Percentiles rank a stretch among this genome's conserved stretches.
phyloP scores from a whole-genome alignment of 2,888 invertebrate species.

The Melanostoma mellinum region DNA sequence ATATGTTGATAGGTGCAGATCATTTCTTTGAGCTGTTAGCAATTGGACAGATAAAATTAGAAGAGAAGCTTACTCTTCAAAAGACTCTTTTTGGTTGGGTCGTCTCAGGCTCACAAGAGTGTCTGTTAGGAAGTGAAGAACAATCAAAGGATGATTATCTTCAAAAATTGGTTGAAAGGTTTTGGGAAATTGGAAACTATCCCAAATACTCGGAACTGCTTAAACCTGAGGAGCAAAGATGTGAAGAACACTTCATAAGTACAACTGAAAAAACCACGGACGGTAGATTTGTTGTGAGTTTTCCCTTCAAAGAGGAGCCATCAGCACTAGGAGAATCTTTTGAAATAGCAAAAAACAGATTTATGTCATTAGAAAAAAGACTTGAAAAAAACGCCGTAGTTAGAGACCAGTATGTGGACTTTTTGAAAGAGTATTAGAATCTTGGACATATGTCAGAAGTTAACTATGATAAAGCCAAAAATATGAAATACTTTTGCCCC shows the following conservation, averaged over 20 bases:
- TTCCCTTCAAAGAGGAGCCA: not conserved
- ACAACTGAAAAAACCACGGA: not conserved
- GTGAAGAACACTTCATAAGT: not conserved
- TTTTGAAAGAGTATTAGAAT: conserved; percentile 27
- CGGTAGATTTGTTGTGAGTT: conserved; percentile 17
- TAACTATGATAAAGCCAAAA: not conserved
- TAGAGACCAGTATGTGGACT: conserved; percentile 5
- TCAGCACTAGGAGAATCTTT: conserved; percentile 11
- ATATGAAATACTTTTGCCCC: not conserved
- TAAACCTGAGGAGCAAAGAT: not conserved
- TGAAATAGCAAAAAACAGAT: conserved; percentile 4
- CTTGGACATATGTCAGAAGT: conserved; percentile 24
- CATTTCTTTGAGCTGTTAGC: conserved; percentile 52
- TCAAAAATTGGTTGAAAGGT: conserved; percentile 10
- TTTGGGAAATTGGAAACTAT: conserved; percentile 32
- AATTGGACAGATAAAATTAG: conserved; percentile 67
- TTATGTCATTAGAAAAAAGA: not conserved
- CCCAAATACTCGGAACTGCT: not conserved
- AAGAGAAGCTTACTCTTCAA: conserved; percentile 55
- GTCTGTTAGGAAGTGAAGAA: too few species aligned
- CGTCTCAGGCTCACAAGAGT: conserved; percentile 41
- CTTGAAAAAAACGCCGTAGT: not conserved
- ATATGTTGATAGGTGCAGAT: conserved; percentile 68
- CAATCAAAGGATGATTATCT: not conserved
- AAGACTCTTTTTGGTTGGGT: conserved; percentile 72